Conservation (phyloP, 2,113 vertebrate genomes). For the Mormoops blainvillei region DNA sequence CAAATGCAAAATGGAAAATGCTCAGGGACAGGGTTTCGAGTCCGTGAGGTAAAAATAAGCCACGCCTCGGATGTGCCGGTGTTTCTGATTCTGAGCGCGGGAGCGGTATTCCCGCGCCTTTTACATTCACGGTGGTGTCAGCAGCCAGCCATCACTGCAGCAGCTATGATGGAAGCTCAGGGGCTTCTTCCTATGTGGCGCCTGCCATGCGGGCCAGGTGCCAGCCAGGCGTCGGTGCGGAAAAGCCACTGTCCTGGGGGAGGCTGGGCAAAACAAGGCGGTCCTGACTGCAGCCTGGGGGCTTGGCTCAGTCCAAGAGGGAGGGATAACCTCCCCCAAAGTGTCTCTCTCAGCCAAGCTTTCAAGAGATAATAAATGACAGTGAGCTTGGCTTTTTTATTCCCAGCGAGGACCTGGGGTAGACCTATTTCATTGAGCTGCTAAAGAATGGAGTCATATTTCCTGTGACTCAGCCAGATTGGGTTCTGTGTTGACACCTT, state of each 20-base stretch:
- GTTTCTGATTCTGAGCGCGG: neutral
- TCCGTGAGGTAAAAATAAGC: neutral
- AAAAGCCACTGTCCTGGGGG: neutral
- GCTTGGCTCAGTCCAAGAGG: neutral
- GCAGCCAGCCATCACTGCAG: neutral
- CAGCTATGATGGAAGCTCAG: rapidly evolving
- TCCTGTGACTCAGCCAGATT: rapidly evolving
- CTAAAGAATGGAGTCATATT: neutral
- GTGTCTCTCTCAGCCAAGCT: neutral
- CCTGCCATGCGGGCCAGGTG: neutral
- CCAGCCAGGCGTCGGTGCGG: neutral
- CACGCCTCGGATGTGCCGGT: neutral
- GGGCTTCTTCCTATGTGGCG: neutral
- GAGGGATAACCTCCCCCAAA: neutral
- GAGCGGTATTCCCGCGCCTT: neutral
- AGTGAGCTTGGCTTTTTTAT: neutral
- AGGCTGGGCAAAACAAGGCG: neutral
- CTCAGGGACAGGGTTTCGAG: neutral
- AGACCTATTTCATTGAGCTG: neutral
- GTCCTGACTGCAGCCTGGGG: neutral
- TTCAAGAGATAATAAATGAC: neutral
- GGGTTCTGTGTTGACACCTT: neutral
- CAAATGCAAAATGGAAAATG: neutral
- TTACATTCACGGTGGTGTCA: rapidly evolving
- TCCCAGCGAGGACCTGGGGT: neutral